Base-by-base conservation (phyloP, 2,113 vertebrate genomes). In the zebrafish (Danio rerio) region DNA sequence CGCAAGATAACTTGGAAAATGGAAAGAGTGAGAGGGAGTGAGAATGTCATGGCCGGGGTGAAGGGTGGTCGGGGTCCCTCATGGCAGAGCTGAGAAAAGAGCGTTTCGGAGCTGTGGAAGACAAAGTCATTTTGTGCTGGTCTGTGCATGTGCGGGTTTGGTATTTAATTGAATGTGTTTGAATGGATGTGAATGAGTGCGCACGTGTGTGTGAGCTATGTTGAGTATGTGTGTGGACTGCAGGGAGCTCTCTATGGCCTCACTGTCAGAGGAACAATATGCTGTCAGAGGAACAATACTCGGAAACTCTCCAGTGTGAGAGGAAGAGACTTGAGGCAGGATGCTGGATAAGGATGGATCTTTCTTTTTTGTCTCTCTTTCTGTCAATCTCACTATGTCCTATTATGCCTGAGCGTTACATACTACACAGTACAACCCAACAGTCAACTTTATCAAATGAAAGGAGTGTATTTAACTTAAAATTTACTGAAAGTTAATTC, bases 221-320 rank as follows among this genome's bases (percentile, higher is more conserved):
- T 69, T 49, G 43, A 59, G 52, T 50, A 63, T 85, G 79, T 85
- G 83, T 85, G 49, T 81, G 78, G 49, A 69, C 63, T 78, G 53
- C n/a, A 11, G 71, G 55, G 61, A 81, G 82, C 84, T 86, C 87
- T 87, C 78, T 84, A 55, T 66, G 81, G 56, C 59, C 80, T 78
- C 68, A 58, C 75, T 74, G 85, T 16, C 82, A 75, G 0, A 42
- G 55, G 55, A 73, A 73, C 70, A 72, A 72, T 72, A 72, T 31
- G 50, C 80, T 71, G 84, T 12, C 80, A 76, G 0, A 61, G 63
- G 16, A 86, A 94, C 92, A 93, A 94, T 92, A 61, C 81, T 71
- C 77, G 92, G 93, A 93, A 93, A 90, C 79, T 59, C 72, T 2
- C 53, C 85, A 15, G 85, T 18, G 66, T 83, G 78, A 82, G 42